Evolutionary conservation across 2,797 vertebrate species (phyloP), one percentile per base, ranked within the genome.

Genomic region (Labroides dimidiatus): DNA sequence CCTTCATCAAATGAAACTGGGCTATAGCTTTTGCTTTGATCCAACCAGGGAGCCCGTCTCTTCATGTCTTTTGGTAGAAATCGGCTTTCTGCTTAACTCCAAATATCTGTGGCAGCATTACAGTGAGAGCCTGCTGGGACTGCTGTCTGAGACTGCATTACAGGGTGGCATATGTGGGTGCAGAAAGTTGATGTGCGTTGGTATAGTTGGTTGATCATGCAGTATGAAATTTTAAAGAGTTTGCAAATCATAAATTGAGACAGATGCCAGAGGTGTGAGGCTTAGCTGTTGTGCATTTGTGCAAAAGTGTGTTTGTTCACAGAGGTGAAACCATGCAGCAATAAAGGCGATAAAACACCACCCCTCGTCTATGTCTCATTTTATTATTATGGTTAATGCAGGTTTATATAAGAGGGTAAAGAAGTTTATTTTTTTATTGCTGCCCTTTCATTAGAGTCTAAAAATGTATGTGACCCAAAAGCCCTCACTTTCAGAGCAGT

Each of bases 101-200:
- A 61, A 82, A 77, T 71, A 54, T 82, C 67, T 75, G 75, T 85
- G 84, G 76, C 72, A 65, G 78, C 67, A 47, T 70, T 77, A 77
- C 51, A 83, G 69, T 66, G 48, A 69, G 45, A 16, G 44, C 80
- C 80, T 51, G 64, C 80, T 75, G 83, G 55, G 80, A 10, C 55
- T 57, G 70, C 55, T 73, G 72, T 81, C 73, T n/a, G n/a, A n/a
- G n/a, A 75, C 15, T n/a, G 17, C 75, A 39, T 68, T 64, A 64
- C 52, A 64, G 10, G 11, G 56, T 60, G 49, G 33, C 51, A 59
- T 68, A 39, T 68, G 77, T 73, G 64, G 9, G 64, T 74, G 73
- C 51, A 49, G 50, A 64, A 48, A 69, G 48, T 24, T 33, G 16
- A 36, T 52, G 68, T 62, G 69, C 47, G 45, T 45, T 33, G 10